These are phyloP conservation scores for Zonitis immaculata DNA, from an alignment of 2,888 invertebrate species.

Conservation along the genomic window DNA sequence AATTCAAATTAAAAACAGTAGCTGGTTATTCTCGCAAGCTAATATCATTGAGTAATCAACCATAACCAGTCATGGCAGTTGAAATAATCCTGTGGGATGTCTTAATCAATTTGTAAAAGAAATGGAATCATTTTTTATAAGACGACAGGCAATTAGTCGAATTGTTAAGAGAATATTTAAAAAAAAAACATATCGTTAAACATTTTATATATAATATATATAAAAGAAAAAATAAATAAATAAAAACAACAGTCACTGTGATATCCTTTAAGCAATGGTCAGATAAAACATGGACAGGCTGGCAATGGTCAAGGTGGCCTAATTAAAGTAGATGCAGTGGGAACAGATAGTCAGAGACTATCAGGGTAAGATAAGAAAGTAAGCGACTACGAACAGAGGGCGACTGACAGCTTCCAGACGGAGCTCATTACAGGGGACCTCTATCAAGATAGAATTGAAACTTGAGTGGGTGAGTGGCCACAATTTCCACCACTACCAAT, in stretches of 20 bases:
- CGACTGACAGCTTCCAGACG: conserved; percentile 39
- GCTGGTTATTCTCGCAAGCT: conserved; percentile 19
- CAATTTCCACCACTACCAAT: conserved; percentile 18
- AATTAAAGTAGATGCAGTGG: conserved; percentile 31
- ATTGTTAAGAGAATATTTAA: conserved; percentile 9
- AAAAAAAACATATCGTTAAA: not conserved
- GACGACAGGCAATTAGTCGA: conserved; percentile 26
- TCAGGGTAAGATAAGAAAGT: conserved; percentile 27
- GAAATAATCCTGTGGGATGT: conserved; percentile 20
- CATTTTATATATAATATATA: not conserved
- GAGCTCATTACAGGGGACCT: conserved; percentile 37
- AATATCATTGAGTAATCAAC: conserved; percentile 17
- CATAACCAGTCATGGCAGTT: conserved; percentile 15
- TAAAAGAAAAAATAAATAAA: not conserved
- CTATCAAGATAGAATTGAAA: conserved; percentile 34
- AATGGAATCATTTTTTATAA: conserved; percentile 24
- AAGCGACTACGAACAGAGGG: conserved; percentile 18
- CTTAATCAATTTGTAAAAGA: conserved; percentile 27
- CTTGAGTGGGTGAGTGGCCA: conserved; percentile 25
- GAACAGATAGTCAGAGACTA: conserved; percentile 29
- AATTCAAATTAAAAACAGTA: conserved; percentile 22
- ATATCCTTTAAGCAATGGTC: conserved; percentile 7
- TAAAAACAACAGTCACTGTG: conserved; percentile 10
- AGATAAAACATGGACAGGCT: conserved; percentile 8
- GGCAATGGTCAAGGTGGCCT: conserved; percentile 26